Base-by-base conservation (phyloP, 2,888 invertebrate genomes). In the Amphipyra tragopoginis region DNA sequence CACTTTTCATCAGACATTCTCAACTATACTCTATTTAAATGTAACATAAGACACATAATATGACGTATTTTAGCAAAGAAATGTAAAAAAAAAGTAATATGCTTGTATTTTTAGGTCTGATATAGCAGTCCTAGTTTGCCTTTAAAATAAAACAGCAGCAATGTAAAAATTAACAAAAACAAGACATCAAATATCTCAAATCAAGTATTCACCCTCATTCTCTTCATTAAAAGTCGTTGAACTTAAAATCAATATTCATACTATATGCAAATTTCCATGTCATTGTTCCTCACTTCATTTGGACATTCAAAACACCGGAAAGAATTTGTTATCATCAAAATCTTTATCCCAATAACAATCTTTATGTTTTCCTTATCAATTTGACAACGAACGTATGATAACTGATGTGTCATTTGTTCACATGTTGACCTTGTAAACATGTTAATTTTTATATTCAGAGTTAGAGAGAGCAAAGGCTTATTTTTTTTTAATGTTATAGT, bases 191-290 rank as follows among this genome's bases (percentile, higher is more conserved):
- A 2, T 29, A 29, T 5, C 29, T 29, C 29, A 29, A 15, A 11
- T 34, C n/a, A 43, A 26, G 2, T 26, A 43, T 43, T 44, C n/a
- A 26, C 14, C 11, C 14, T 33, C 33, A n/a, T n/a, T n/a, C n/a
- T 13, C 13, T 29, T 45, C n/a, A 26, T n/a, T 49, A 38, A 6
- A 50, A 50, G 50, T 50, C 50, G 14, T 50, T 50, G n/a, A 50
- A 13, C 51, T 42, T 0, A 8, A 4, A 40, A 51, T 29, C 15
- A 40, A 33, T 42, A 33, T 51, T 40, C 51, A 51, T 29, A 42
- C 13, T n/a, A 42, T 15, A 42, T 42, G 40, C 14, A 29, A 40
- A 29, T 40, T 10, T 40, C n/a, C 40, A 42, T 42, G 7, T 9
- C 11, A 40, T 8, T 33, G 33, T 42, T 15, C 14, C 10, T 48